Conservation (phyloP, 30 jellyfish, hydroid and myxozoan genomes). For the Turritopsis dohrnii region DNA sequence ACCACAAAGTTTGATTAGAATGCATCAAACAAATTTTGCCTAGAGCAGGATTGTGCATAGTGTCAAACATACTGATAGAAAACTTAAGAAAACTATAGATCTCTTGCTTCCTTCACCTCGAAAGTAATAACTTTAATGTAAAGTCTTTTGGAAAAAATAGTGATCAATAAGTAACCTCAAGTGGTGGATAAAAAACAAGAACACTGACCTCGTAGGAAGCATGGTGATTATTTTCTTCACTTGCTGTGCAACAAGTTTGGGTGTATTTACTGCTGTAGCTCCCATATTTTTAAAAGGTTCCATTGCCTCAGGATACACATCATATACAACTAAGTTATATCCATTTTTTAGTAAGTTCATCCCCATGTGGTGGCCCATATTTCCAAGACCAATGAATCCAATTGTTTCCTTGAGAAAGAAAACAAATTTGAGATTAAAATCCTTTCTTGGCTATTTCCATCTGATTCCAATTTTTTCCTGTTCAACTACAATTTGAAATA, state of each 20-base stretch:
- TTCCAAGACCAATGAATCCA: constrained; percentile 95
- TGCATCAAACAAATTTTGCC: too few species aligned
- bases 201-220: constrained; percentile 89
- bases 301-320: constrained; percentile 95
- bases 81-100: too few species aligned
- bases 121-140: too few species aligned
- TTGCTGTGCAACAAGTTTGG: constrained; percentile 68
- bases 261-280: constrained; percentile 75
- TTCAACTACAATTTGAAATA: too few species aligned
- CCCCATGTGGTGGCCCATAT: constrained; percentile 92
- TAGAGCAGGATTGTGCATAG: too few species aligned
- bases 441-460: too few species aligned
- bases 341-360: constrained; percentile 76
- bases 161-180: neutral
- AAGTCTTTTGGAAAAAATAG: neutral
- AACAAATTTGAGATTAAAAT: neutral
- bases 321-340: constrained; percentile 74
- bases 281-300: constrained; percentile 65
- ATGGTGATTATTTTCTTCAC: constrained; percentile 70
- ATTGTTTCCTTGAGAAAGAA: constrained; percentile 81
- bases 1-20: too few species aligned
- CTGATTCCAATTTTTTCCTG: too few species aligned
- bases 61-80: too few species aligned
- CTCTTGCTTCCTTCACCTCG: too few species aligned
- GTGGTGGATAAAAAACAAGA: neutral